Percentiles rank a stretch among this genome's conserved stretches.
These are phyloP conservation scores for Listrodromus nycthemerus DNA, from an alignment of 2,888 invertebrate genomes.

Conservation along the genomic window DNA sequence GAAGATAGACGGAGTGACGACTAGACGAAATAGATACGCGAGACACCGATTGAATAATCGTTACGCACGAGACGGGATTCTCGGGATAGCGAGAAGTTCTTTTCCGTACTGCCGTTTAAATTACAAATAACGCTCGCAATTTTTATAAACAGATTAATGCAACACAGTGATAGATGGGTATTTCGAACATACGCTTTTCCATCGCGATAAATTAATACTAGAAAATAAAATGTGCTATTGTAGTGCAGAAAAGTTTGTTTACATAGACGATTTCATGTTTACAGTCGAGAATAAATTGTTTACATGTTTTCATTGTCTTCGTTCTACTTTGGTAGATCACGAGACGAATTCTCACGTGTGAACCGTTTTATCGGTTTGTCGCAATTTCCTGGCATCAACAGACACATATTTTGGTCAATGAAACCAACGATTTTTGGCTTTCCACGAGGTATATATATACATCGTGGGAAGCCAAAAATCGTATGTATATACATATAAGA, in stretches of 20 bases:
- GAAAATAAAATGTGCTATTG: not conserved
- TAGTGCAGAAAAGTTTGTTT: not conserved
- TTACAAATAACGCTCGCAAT: not conserved
- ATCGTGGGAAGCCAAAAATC: too few relatives aligned
- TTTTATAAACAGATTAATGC: slow-evolving; percentile 1
- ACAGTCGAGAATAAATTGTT: not conserved
- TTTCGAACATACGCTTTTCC: not conserved
- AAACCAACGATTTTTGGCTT: slow-evolving; percentile 9
- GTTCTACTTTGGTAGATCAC: not conserved
- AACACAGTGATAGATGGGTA: not conserved
- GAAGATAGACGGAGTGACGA: slow-evolving; percentile 61
- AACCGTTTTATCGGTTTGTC: not conserved
- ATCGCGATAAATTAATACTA: not conserved
- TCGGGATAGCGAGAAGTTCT: slow-evolving; percentile 14
- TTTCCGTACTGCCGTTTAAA: slow-evolving; percentile 1
- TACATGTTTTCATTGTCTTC: not conserved
- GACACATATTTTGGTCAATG: slow-evolving; percentile 1
- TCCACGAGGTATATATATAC: not conserved
- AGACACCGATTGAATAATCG: slow-evolving; percentile 63
- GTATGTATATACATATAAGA: not conserved
- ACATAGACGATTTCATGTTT: not conserved
- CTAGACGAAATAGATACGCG: slow-evolving; percentile 61
- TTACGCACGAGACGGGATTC: slow-evolving; percentile 56
- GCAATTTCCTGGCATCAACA: not conserved
- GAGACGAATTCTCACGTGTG: slow-evolving; percentile 12